Base-by-base conservation (phyloP, 2,797 vertebrate species). In the Ispidina lecontei region DNA sequence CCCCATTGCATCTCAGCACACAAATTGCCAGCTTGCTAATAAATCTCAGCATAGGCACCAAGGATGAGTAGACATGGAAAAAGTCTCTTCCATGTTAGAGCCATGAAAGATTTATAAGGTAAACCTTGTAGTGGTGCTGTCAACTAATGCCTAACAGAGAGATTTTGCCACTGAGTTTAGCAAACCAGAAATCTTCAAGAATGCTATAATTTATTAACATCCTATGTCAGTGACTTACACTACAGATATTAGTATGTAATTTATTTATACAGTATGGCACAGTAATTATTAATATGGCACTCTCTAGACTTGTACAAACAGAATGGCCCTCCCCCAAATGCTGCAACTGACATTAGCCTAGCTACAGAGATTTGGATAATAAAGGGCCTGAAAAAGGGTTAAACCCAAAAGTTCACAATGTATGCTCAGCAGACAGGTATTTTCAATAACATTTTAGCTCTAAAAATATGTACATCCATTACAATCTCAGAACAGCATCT, bases 1-100 rank as follows among this genome's bases (percentile, higher is more conserved):
- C 49, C 19, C 60, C 26, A 68, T 35, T 70, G 76, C n/a, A 79
- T 28, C 56, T 91, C 87, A 64, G 63, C 68, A 41, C 29, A 82
- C 33, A 55, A 79, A 90, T 14, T 90, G 83, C 37, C 86, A 87
- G 41, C 77, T 71, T 79, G 70, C 49, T 93, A 79, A 79, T 82
- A 87, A 92, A 88, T 79, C 74, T 92, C 81, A 92, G 68, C 77
- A 84, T 9, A 86, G 60, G 47, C 77, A 93, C 10, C 60, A 84
- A 92, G 56, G 83, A 71, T 68, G 43, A 84, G 37, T 13, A 78
- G 33, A 70, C 43, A 89, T 1, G 14, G 71, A 86, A 60, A 46
- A n/a, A 70, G 55, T 80, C 58, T 92, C 37, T 14, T 59, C 69
- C 46, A 62, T 26, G 46, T 81, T 79, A 87, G 47, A 92, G 31